Conservation (phyloP, 2,113 vertebrate genomes). For the Lycocorax pyrrhopterus region DNA sequence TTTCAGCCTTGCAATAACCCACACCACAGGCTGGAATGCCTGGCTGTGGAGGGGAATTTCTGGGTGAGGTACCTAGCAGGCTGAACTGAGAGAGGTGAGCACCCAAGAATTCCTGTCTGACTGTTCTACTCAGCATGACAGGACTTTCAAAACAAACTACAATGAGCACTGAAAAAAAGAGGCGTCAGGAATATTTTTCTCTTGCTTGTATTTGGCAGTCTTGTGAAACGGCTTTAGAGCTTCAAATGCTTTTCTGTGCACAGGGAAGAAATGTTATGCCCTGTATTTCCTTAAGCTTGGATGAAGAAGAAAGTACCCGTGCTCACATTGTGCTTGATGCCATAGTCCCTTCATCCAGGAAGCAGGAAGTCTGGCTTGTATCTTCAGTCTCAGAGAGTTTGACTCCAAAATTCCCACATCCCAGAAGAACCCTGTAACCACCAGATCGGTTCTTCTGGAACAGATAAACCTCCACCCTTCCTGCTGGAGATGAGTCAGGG, state of each 20-base stretch:
- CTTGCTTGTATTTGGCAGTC: background rate
- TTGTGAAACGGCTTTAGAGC: background rate
- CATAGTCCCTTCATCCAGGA: background rate
- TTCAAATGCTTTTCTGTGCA: background rate
- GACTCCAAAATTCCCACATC: background rate
- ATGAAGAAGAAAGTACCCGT: background rate
- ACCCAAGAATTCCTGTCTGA: background rate
- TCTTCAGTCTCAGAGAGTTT: background rate
- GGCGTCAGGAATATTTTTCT: background rate
- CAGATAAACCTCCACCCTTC: background rate
- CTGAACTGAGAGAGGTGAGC: background rate
- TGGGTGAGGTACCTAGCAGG: background rate
- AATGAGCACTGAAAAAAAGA: background rate
- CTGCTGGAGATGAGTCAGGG: background rate
- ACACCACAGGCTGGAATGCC: fast-evolving
- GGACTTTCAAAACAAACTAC: background rate
- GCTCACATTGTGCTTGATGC: background rate
- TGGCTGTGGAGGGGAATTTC: background rate
- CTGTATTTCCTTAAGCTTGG: background rate
- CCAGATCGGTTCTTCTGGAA: background rate
- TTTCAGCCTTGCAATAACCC: background rate
- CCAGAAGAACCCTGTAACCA: background rate
- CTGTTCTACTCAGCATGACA: background rate
- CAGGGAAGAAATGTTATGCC: background rate
- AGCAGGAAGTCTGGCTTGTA: background rate